Percentiles rank a stretch among this genome's conserved stretches.
Evolutionary conservation across 1,140 invertebrate species (phyloP).

Genomic region (Calliphora vicina): DNA sequence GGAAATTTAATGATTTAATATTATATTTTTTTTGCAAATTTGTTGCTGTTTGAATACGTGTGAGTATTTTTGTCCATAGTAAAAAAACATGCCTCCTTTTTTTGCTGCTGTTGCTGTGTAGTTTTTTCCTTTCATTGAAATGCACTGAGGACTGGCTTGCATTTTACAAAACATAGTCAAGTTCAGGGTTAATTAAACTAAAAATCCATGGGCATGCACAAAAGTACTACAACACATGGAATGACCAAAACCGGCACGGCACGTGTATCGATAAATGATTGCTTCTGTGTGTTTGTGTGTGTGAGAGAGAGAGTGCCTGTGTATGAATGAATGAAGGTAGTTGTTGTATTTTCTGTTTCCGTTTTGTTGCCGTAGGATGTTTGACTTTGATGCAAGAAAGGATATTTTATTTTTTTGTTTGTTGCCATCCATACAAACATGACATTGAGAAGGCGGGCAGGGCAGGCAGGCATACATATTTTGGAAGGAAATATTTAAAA

Average conservation of each 20-base stretch:
- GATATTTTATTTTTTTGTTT: background rate
- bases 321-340: background rate
- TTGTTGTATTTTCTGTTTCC: too few relatives aligned
- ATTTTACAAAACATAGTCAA: slow-evolving; percentile 4
- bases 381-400: background rate
- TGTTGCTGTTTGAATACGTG: too few relatives aligned
- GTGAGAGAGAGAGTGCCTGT: background rate
- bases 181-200: slow-evolving; percentile 32
- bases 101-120: background rate
- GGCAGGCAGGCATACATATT: background rate
- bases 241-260: background rate
- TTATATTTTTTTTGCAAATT: too few relatives aligned
- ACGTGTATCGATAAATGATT: slow-evolving; percentile 10
- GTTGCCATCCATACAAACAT: background rate
- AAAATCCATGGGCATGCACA: background rate
- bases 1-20: too few relatives aligned
- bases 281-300: background rate
- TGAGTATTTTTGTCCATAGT: too few relatives aligned
- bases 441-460: background rate
- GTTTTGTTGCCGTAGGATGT: background rate
- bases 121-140: background rate
- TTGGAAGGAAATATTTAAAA: background rate
- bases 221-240: background rate
- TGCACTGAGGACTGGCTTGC: background rate
- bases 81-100: too few relatives aligned